Conservation (phyloP, 2,888 invertebrate species). For the Reticulitermes lucifugus region DNA sequence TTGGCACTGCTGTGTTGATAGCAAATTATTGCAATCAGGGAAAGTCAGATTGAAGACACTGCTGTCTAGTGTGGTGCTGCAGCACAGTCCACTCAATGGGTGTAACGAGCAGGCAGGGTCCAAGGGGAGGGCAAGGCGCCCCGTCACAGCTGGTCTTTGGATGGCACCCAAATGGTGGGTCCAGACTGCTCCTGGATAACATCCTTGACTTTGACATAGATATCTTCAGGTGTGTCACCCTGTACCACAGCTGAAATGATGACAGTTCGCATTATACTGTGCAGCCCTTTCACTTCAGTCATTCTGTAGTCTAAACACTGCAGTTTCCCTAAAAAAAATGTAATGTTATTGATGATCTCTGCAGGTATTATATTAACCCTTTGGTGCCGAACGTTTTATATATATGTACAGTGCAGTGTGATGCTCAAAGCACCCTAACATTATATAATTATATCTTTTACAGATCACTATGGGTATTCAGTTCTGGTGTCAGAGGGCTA, state of each 20-base stretch:
- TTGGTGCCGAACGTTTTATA: too few species aligned
- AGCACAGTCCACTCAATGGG: constrained; percentile 16
- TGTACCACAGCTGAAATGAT: constrained; percentile 84
- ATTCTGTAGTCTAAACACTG: too few species aligned
- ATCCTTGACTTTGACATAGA: constrained; percentile 94
- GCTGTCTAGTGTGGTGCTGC: constrained; percentile 14
- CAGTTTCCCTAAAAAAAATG: too few species aligned
- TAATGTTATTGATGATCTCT: too few species aligned
- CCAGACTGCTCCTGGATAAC: constrained; percentile 96
- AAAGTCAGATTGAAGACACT: constrained; percentile 28
- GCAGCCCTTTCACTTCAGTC: too few species aligned
- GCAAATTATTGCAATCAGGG: constrained; percentile 33
- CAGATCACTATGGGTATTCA: too few species aligned
- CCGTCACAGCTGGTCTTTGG: constrained; percentile 94
- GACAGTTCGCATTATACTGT: too few species aligned
- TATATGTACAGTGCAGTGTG: too few species aligned
- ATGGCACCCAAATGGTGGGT: constrained; percentile 96
- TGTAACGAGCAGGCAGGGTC: constrained; percentile 59
- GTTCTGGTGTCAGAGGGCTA: too few species aligned
- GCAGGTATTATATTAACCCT: too few species aligned
- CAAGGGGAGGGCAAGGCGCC: constrained; percentile 66
- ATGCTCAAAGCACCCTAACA: too few species aligned
- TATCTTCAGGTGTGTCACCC: constrained; percentile 97
- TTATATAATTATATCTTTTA: too few species aligned
- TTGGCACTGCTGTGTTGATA: constrained; percentile 30